Percentiles rank a stretch among this genome's conserved stretches.
These are phyloP conservation scores for Azemiops feae DNA, from an alignment of 2,113 vertebrate genomes.

Conservation along the genomic window DNA sequence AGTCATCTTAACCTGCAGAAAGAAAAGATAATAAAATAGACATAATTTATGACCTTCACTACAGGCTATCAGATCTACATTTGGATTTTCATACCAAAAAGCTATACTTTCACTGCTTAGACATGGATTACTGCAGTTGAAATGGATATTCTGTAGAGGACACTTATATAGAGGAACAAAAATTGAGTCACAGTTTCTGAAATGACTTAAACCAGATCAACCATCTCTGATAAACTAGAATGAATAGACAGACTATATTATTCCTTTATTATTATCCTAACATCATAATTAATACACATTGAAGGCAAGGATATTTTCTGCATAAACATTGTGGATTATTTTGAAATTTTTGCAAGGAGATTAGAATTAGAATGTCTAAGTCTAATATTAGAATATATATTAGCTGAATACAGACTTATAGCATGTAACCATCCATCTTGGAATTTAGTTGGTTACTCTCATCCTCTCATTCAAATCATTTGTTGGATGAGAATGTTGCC, in stretches of 20 bases:
- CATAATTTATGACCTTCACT: not conserved
- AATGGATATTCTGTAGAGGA: not conserved
- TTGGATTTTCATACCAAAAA: not conserved
- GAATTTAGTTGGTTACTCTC: not conserved
- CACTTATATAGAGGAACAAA: too few species aligned
- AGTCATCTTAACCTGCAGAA: not conserved
- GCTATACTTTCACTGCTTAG: not conserved
- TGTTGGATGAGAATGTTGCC: not conserved
- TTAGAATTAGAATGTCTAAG: accelerated
- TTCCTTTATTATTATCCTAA: not conserved
- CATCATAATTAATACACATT: not conserved
- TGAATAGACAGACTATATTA: not conserved
- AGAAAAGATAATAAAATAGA: not conserved
- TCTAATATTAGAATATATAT: not conserved
- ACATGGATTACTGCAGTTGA: not conserved
- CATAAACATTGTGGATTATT: not conserved
- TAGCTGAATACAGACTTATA: not conserved
- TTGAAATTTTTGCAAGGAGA: not conserved
- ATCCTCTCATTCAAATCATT: not conserved
- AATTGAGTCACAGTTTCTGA: not conserved
- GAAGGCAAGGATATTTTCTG: not conserved
- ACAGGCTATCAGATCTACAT: not conserved
- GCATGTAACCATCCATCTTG: not conserved
- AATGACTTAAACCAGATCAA: not conserved
- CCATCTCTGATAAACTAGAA: not conserved